Evolutionary conservation across 1,140 invertebrate genomes (phyloP).

Genomic region (Tribolium madens): DNA sequence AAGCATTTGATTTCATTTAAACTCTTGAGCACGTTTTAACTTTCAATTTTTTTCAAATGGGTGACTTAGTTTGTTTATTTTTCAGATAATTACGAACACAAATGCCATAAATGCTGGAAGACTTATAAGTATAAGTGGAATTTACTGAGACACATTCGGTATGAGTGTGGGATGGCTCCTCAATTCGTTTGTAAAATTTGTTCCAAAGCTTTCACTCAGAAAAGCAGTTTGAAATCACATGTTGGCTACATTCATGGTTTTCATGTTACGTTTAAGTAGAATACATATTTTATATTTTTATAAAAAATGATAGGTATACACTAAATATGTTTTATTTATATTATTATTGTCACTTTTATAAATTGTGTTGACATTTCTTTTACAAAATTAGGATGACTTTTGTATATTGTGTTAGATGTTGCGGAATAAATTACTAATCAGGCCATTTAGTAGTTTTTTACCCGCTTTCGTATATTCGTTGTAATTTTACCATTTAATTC

Average conservation of each 20-base stretch:
- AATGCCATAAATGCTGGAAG: conserved; percentile 48
- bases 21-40: neutral
- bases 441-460: neutral
- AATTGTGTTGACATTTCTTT: neutral
- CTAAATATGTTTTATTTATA: neutral
- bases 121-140: conserved; percentile 50
- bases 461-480: neutral
- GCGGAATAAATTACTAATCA: conserved; percentile 8
- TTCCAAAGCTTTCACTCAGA: conserved; percentile 48
- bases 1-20: neutral
- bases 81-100: conserved; percentile 39
- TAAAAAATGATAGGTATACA: neutral
- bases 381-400: neutral
- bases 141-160: conserved; percentile 68
- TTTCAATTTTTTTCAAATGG: neutral
- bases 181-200: conserved; percentile 74
- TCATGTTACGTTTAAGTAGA: conserved; percentile 26
- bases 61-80: conserved; percentile 10
- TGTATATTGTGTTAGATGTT: conserved; percentile 22
- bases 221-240: conserved; percentile 47
- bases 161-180: conserved; percentile 77
- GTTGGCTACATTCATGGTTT: conserved; percentile 40
- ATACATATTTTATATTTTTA: conserved; percentile 16
- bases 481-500: neutral
- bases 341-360: neutral